Evolutionary conservation across 2,797 vertebrate genomes (phyloP).

Genomic region (Scolopax bukidnonensis): DNA sequence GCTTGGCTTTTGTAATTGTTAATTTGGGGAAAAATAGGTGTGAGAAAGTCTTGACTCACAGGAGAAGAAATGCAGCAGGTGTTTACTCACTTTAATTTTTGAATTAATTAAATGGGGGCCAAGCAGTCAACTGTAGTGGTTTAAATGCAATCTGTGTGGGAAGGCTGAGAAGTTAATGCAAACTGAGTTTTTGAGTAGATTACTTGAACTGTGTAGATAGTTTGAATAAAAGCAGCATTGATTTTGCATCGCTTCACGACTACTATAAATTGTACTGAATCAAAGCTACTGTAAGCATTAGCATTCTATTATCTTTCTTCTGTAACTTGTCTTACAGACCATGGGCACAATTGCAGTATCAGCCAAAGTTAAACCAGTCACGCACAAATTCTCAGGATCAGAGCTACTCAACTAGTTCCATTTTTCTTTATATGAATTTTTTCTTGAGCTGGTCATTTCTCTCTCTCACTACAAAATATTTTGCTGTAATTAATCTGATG

Average conservation of each 20-base stretch:
- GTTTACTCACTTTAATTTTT: conserved; percentile 27
- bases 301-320: neutral
- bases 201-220: neutral
- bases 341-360: neutral
- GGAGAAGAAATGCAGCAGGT: neutral
- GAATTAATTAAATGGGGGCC: conserved; percentile 7
- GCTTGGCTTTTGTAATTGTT: neutral
- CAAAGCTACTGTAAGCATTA: neutral
- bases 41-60: conserved; percentile 46
- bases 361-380: neutral
- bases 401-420: neutral
- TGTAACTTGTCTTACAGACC: neutral
- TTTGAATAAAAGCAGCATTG: neutral
- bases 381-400: neutral
- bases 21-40: conserved; percentile 5
- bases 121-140: neutral
- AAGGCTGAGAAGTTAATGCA: neutral
- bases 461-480: neutral
- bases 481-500: neutral
- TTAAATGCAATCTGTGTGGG: neutral
- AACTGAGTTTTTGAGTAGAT: neutral
- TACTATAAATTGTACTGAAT: neutral
- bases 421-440: neutral
- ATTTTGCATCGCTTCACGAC: neutral
- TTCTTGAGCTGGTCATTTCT: neutral